These are phyloP conservation scores for Drosophila fungiperda DNA, from an alignment of 2,888 invertebrate genomes.

Conservation along the genomic window DNA sequence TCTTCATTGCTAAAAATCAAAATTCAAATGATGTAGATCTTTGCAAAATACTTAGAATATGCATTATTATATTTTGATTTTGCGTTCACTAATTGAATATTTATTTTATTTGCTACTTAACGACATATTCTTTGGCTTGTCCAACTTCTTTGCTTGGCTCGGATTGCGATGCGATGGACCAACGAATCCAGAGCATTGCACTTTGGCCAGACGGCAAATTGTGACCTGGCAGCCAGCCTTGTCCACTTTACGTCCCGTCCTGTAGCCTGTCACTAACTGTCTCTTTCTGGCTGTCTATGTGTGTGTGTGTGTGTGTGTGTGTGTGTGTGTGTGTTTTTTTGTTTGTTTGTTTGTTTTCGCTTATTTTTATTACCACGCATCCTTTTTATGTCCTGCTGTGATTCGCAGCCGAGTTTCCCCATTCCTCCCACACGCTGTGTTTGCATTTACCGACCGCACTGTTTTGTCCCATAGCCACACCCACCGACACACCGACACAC, in stretches of 20 bases:
- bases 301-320: conserved; percentile 12
- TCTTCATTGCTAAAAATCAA: too few relatives aligned
- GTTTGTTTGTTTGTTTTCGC: conserved; percentile 59
- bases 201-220: conserved; percentile 50
- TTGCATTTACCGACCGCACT: conserved; percentile 61
- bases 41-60: too few relatives aligned
- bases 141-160: neutral
- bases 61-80: too few relatives aligned
- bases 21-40: too few relatives aligned
- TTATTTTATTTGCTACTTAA: conserved; percentile 17
- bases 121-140: neutral
- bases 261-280: conserved; percentile 40
- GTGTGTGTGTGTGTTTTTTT: conserved; percentile 5
- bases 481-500: conserved; percentile 11
- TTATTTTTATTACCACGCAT: conserved; percentile 73
- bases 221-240: conserved; percentile 27
- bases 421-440: conserved; percentile 43
- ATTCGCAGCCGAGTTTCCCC: conserved; percentile 50
- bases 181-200: conserved; percentile 51
- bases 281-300: conserved; percentile 14
- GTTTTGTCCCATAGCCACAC: conserved; percentile 48
- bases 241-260: neutral
- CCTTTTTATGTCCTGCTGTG: conserved; percentile 72
- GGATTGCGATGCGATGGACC: conserved; percentile 28
- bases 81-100: conserved; percentile 2